Base-by-base conservation (phyloP, 2,113 vertebrate species). In the Pionites leucogaster region DNA sequence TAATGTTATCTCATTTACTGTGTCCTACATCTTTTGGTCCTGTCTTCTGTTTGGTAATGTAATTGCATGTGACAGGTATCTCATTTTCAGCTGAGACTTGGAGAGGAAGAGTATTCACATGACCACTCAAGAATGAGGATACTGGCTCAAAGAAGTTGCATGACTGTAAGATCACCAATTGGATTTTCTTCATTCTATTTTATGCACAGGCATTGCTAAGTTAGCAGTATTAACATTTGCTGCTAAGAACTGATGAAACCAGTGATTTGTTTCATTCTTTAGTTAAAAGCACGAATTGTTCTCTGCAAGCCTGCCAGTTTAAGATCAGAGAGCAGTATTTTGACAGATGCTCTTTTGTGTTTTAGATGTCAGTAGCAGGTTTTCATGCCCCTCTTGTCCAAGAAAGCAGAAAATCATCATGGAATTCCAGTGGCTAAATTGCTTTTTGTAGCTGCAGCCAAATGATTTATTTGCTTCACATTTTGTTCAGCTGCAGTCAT, bases 381-480 rank as follows among this genome's bases (percentile, higher is more conserved):
- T 95, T 92, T 88, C 17, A 18, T 91, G 53, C 49, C 19, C 12
- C 27, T 90, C 52, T 82, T 92, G 72, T 83, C 68, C 52, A 81
- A 65, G 76, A 92, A 92, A 88, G 80, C 60, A 95, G 72, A 95
- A 92, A 86, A 91, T 74, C 49, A 57, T 46, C 17, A 41, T 81
- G 86, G 86, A 92, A 84, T 91, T 84, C 81, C 81, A 86, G 49
- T 92, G 81, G 72, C 81, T 95, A 94, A 91, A 89, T 78, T 59
- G n/a, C 49, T 81, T 96, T 95, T 47, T 84, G 60, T 91, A 89
- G 69, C 62, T 95, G 44, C 49, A 71, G 77, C 68, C 72, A 95
- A 83, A 67, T 67, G 63, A 60, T 91, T 86, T 92, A 41, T 92
- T 90, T 95, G 20, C 68, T 83, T 88, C 81, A 46, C 22, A 2